Evolutionary conservation across 2,888 invertebrate genomes (phyloP), one percentile per base, ranked within the genome.

Genomic region (Acanthosepion lycidas): DNA sequence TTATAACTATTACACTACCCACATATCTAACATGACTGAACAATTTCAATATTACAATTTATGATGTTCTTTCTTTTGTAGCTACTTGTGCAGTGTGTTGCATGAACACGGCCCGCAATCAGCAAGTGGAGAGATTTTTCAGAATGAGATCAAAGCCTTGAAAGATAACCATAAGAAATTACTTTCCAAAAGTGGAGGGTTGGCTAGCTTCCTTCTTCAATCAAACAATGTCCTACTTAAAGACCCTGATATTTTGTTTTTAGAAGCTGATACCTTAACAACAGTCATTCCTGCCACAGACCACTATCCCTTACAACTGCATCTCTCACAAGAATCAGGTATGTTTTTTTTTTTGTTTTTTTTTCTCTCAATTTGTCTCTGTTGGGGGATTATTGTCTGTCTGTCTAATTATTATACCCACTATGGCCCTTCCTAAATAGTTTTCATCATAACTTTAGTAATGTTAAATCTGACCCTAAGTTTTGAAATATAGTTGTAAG

Each of bases 171-270:
- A 78, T 4, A 78, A 78, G 78, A 33, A 78, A 78, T 12, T 78
- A 3, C n/a, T 78, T n/a, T n/a, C n/a, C n/a, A 33, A 78, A 78
- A 78, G 33, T 78, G 78, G 78, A 15, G 78, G 78, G 18, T 78
- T 78, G n/a, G 78, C 78, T 78, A 33, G 9, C n/a, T 78, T 78
- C 78, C 78, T 78, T 18, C n/a, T n/a, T 15, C 78, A 78, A 78
- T 78, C 78, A 9, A 33, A 78, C n/a, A 78, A 78, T 33, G 78
- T 78, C 12, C 78, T 78, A n/a, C 78, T 78, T n/a, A 78, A 78
- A 78, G 78, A 78, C n/a, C 78, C 78, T 15, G 78, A 78, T n/a
- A 78, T 78, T n/a, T 78, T 78, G n/a, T 78, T n/a, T 78, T 78
- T 78, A 78, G 33, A 78, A 5, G n/a, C 78, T 12, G 78, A 33